Evolutionary conservation across 2,888 invertebrate genomes (phyloP), one percentile per base, ranked within the genome.

Genomic region (Sialis lutaria): DNA sequence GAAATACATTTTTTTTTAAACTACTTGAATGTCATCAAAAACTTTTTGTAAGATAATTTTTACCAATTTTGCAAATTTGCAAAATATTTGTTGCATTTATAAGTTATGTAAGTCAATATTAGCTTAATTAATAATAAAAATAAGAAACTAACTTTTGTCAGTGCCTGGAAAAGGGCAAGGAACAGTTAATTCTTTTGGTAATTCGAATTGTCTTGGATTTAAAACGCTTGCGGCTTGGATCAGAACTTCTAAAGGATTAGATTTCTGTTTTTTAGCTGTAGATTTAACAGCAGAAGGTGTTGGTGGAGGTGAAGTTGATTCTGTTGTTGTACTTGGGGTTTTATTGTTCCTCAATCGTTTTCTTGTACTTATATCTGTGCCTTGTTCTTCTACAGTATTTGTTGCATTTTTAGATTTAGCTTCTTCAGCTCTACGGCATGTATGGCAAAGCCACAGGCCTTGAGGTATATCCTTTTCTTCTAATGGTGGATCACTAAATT

Each of bases 371-470:
- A 1, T 65, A 40, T 40, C 35, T 30, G 7, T 42, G 7, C 22
- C 40, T 13, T 40, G 40, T 22, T 63, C 54, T 50, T 33, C 53
- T 33, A 54, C 55, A 9, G 47, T 39, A 40, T 53, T 47, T 8
- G 54, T 43, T n/a, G 47, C 62, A 59, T 52, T 65, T 60, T 13
- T 64, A 55, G 40, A 67, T 45, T 61, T 63, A 55, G 67, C 55
- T 55, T 67, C 60, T 61, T 69, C 67, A 52, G 69, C 51, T 53
- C 73, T 69, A 50, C 68, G 72, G 61, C 95, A 95, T 54, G 83
- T 79, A 55, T 87, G 84, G 58, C 95, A 95, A 52, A 90, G 65
- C 92, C 93, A 96, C 63, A 90, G 82, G 0, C 93, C 92, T 43
- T 75, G 73, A 1, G 95, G 95, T 53, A 93, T 85, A 59, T 92